Evolutionary conservation across 2,113 vertebrate species (phyloP), one percentile per base, ranked within the genome.

Genomic region (Odocoileus virginianus): DNA sequence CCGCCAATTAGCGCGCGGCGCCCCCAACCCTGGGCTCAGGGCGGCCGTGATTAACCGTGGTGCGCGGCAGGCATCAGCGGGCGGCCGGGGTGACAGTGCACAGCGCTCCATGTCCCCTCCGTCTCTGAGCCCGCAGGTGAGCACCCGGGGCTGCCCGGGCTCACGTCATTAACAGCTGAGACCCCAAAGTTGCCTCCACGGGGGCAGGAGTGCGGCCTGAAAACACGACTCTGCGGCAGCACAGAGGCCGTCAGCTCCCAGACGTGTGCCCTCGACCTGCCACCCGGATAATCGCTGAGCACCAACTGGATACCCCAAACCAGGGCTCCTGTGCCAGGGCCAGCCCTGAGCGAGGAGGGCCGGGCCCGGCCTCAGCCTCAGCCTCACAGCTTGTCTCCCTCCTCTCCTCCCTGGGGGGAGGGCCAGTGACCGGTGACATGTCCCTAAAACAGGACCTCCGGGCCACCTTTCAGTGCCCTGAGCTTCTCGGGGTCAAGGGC

Each of bases 1-100:
- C 98, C 95, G 97, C 99, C 99, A 99, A 99, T 99, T 99, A 99
- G 99, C 98, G 98, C 98, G 99, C 98, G 98, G 98, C 98, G 98
- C 10, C 30, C 98, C 98, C 98, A 98, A 98, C 99, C 98, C 98
- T 94, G 98, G 98, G 98, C 99, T 98, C 97, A 61, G 98, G 94
- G 98, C 94, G 98, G 96, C 98, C 90, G 96, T 97, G 98, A 99
- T 99, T 99, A 99, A 98, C 99, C 97, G 98, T 95, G 96, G 98
- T 98, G 97, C 98, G 98, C 95, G 96, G 98, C 98, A 97, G 98
- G 98, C 98, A 96, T 98, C 98, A 97, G 98, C 96, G 96, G 97
- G 97, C 96, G 96, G 98, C 95, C 97, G 98, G 98, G 98, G 98
- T 98, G 99, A 99, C 98, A 98, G 98, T 97, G 97, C 97, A 30